A percentile compares a stretch with the other conserved stretches of the same genome.
Conservation (phyloP, 2,113 vertebrate genomes). For the Herpetotheres cachinnans region DNA sequence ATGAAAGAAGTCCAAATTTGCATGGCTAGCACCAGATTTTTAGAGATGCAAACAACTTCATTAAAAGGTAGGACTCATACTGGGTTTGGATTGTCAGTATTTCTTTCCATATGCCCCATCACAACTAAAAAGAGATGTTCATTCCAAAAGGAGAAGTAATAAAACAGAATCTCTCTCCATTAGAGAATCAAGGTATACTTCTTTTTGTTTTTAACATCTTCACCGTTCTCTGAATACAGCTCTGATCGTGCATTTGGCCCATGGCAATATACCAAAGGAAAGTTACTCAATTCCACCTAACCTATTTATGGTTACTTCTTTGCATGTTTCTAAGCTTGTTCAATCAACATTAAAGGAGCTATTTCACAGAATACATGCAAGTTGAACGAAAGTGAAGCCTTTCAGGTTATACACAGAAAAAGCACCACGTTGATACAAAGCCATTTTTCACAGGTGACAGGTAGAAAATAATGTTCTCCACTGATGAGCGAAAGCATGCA, state of each 20-base stretch:
- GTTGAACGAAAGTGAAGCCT: not conserved
- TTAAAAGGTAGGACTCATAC: not conserved
- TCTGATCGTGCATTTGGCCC: not conserved
- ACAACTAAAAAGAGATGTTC: not conserved
- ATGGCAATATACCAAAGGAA: not conserved
- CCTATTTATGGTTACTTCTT: not conserved
- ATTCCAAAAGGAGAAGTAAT: not conserved
- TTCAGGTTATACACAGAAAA: not conserved
- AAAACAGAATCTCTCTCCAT: not conserved
- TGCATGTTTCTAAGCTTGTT: not conserved
- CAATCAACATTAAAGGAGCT: not conserved
- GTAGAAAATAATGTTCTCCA: not conserved
- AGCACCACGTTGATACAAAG: not conserved
- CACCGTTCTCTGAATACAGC: not conserved
- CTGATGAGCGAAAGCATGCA: not conserved
- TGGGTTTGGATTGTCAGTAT: not conserved
- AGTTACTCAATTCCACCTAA: not conserved
- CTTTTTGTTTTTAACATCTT: not conserved
- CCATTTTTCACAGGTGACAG: not conserved
- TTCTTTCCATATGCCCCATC: not conserved
- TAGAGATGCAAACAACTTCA: not conserved
- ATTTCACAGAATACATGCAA: not conserved
- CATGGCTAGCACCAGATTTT: not conserved
- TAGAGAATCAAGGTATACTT: not conserved
- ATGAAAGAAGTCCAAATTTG: not conserved